A percentile compares a stretch with the other conserved stretches of the same genome.
phyloP scores from a whole-genome alignment of 2,888 invertebrate genomes.

The Pecten maximus region DNA sequence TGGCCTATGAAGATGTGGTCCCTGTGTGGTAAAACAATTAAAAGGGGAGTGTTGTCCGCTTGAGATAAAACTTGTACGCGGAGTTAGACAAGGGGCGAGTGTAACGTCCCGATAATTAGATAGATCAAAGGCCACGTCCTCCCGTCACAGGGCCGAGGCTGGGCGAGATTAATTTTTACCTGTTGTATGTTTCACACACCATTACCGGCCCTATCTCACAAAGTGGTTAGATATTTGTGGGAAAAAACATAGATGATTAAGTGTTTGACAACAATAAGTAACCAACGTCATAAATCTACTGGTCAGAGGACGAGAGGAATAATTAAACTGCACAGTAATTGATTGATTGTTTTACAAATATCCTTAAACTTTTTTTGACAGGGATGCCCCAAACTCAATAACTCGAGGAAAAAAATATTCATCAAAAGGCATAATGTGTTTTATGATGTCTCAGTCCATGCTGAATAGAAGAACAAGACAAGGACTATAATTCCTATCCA shows the following conservation, averaged over 20 bases:
- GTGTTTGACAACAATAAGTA: background rate
- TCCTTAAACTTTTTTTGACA: too few species aligned
- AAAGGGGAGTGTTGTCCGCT: background rate
- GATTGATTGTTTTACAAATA: too few species aligned
- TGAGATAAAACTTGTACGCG: background rate
- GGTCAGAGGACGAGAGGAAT: too few species aligned
- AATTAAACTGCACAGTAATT: too few species aligned
- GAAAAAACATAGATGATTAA: too few species aligned
- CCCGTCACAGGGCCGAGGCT: background rate
- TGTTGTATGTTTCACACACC: background rate
- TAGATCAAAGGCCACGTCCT: background rate
- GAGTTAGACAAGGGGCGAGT: slow-evolving; percentile 3
- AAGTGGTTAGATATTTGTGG: too few species aligned
- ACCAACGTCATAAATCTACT: background rate
- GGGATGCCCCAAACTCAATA: too few species aligned
- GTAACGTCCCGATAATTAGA: background rate
- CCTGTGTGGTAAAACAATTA: background rate
- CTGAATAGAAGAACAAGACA: too few species aligned
- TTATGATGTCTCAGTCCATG: too few species aligned
- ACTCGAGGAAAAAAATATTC: too few species aligned
- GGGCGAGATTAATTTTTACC: background rate
- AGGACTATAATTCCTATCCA: too few species aligned
- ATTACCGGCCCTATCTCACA: background rate
- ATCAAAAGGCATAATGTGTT: too few species aligned
- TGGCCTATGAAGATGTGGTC: background rate